Conservation (phyloP, 2,888 invertebrate species). For the Apoderus coryli region DNA sequence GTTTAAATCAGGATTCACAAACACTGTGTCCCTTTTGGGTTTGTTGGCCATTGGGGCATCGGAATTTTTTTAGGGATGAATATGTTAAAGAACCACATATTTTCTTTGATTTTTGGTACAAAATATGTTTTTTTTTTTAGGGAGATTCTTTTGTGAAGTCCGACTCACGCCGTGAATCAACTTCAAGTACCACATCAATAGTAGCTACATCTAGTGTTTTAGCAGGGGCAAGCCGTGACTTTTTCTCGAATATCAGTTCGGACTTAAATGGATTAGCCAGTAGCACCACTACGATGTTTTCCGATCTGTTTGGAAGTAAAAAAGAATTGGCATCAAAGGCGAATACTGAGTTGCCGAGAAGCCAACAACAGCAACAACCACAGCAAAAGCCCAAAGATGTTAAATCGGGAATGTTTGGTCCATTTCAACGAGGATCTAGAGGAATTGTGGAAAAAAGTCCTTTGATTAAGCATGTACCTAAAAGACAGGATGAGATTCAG, state of each 20-base stretch:
- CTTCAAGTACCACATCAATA: constrained; percentile 42
- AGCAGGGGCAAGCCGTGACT: constrained; percentile 57
- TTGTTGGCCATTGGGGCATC: too few relatives aligned
- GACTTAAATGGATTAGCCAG: constrained; percentile 88
- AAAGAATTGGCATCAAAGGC: constrained; percentile 27
- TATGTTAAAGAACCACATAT: too few relatives aligned
- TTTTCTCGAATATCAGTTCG: constrained; percentile 82
- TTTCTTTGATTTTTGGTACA: background rate
- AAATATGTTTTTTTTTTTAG: constrained; percentile 18
- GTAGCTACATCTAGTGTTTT: constrained; percentile 47
- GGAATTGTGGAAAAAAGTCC: constrained; percentile 82
- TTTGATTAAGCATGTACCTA: constrained; percentile 67
- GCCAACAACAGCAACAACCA: constrained; percentile 23
- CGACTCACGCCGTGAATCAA: constrained; percentile 41
- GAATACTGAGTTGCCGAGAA: constrained; percentile 16
- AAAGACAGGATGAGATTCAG: constrained; percentile 50
- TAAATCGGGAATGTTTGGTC: constrained; percentile 50
- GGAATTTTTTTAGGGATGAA: too few relatives aligned
- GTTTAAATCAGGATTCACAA: too few relatives aligned
- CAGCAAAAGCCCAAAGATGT: constrained; percentile 29
- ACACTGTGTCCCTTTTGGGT: too few relatives aligned
- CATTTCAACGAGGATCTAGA: constrained; percentile 64
- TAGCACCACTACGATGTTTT: constrained; percentile 87
- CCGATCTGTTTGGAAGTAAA: constrained; percentile 77
- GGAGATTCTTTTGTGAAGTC: constrained; percentile 27